These are phyloP conservation scores for Leptopilina syphax DNA, from an alignment of 2,888 invertebrate genomes.

Conservation along the genomic window DNA sequence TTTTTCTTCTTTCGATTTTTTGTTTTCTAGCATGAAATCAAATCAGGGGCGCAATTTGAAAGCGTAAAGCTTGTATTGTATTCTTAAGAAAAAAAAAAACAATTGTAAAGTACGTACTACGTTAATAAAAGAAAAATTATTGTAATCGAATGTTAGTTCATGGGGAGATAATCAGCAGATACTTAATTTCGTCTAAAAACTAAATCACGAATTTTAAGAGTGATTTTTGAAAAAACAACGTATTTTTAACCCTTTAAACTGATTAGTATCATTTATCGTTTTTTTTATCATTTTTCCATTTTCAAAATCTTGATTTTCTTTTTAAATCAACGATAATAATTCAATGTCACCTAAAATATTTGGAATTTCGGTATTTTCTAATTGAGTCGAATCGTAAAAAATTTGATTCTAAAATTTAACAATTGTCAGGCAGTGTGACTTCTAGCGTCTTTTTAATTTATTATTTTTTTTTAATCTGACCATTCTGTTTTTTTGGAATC, in stretches of 20 bases:
- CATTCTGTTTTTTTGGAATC: constrained; percentile 70
- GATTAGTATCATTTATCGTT: constrained; percentile 8
- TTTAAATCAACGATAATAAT: no score
- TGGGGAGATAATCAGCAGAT: not conserved
- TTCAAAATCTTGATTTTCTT: no score
- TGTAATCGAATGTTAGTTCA: constrained; percentile 14
- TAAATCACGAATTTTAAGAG: no score
- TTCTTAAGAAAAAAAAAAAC: constrained; percentile 16
- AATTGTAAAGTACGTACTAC: constrained; percentile 32
- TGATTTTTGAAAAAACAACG: no score
- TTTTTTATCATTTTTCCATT: no score
- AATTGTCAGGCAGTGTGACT: constrained; percentile 72
- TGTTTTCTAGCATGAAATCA: constrained; percentile 35
- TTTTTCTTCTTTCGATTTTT: constrained; percentile 5
- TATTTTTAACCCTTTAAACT: no score
- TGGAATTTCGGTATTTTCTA: constrained; percentile 59
- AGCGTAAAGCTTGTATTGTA: constrained; percentile 9
- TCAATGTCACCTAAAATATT: no score
- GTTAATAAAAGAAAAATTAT: constrained; percentile 1
- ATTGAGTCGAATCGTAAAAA: constrained; percentile 64
- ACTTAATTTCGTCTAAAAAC: no score
- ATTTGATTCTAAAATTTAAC: constrained; percentile 66
- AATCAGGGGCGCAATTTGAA: constrained; percentile 2
- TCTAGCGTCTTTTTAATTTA: constrained; percentile 67
- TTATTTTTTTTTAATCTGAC: constrained; percentile 68